A percentile compares a stretch with the other conserved stretches of the same genome.
Evolutionary conservation across 2,797 vertebrate species (phyloP).

Genomic region (Holocentrus rufus): DNA sequence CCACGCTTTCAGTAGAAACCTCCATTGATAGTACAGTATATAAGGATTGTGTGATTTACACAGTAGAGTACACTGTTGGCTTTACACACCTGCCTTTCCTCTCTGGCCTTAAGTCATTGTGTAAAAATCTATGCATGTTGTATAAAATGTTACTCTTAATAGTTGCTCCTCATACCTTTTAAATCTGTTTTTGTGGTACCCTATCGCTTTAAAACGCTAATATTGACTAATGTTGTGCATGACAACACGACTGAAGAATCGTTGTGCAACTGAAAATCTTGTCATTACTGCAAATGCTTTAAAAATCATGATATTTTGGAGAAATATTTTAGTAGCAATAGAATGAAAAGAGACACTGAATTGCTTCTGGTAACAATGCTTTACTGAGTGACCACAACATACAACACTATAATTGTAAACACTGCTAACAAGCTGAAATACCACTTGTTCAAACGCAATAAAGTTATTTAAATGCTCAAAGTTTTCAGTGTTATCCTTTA

Average conservation of each 20-base stretch:
- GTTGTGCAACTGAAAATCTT: conserved; percentile 36
- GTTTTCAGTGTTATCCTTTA: not conserved
- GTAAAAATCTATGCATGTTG: conserved; percentile 64
- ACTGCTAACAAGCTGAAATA: conserved; percentile 60
- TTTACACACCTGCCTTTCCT: conserved; percentile 25
- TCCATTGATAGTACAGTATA: not conserved
- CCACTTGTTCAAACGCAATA: conserved; percentile 72
- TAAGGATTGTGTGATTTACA: conserved; percentile 1
- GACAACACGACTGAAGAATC: conserved; percentile 37
- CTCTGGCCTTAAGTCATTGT: conserved; percentile 46
- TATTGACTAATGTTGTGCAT: conserved; percentile 68
- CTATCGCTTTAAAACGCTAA: conserved; percentile 64
- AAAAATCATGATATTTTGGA: conserved; percentile 44
- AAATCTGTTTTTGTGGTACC: conserved; percentile 36
- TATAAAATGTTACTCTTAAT: conserved; percentile 41
- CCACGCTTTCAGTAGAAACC: not conserved
- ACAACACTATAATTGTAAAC: conserved; percentile 51
- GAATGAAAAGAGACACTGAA: conserved; percentile 30
- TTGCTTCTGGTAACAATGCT: conserved; percentile 22
- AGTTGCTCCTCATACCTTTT: conserved; percentile 26
- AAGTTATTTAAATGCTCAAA: conserved; percentile 59
- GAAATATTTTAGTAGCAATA: conserved; percentile 53
- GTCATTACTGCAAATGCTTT: conserved; percentile 45
- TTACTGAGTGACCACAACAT: conserved; percentile 28
- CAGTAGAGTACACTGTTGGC: conserved; percentile 22